A percentile compares a stretch with the other conserved stretches of the same genome.
phyloP scores from a whole-genome alignment of 2,113 vertebrate species.

The Peucedramus taeniatus region DNA sequence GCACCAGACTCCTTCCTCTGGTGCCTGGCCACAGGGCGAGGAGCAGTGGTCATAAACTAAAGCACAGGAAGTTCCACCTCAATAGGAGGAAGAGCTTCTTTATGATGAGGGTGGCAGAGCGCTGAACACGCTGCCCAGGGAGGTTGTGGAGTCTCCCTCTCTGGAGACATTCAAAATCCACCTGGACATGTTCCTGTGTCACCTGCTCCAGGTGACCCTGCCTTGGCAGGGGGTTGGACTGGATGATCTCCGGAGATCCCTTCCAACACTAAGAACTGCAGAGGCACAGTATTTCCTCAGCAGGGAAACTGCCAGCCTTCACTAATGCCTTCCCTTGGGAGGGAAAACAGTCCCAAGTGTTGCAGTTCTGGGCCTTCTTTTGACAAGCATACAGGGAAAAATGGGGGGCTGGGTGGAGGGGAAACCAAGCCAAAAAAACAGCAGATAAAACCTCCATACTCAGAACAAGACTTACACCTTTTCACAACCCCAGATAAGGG shows the following conservation, averaged over 20 bases:
- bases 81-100: neutral
- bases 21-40: fast-evolving
- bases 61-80: neutral
- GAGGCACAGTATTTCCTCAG: neutral
- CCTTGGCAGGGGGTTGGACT: neutral
- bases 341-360: neutral
- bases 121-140: neutral
- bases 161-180: neutral
- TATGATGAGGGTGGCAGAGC: neutral
- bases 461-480: neutral
- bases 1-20: neutral
- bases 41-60: neutral
- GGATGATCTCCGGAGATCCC: neutral
- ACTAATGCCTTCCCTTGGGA: neutral
- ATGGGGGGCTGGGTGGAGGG: fast-evolving
- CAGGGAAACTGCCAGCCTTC: neutral
- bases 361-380: neutral
- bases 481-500: neutral
- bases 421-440: neutral
- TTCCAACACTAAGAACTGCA: neutral
- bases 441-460: neutral
- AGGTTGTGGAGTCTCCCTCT: neutral
- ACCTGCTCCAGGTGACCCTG: neutral
- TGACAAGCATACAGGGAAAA: neutral
- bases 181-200: neutral